A percentile compares a stretch with the other conserved stretches of the same genome.
Conservation (phyloP, 2,113 vertebrate species). For the Protobothrops mucrosquamatus region DNA sequence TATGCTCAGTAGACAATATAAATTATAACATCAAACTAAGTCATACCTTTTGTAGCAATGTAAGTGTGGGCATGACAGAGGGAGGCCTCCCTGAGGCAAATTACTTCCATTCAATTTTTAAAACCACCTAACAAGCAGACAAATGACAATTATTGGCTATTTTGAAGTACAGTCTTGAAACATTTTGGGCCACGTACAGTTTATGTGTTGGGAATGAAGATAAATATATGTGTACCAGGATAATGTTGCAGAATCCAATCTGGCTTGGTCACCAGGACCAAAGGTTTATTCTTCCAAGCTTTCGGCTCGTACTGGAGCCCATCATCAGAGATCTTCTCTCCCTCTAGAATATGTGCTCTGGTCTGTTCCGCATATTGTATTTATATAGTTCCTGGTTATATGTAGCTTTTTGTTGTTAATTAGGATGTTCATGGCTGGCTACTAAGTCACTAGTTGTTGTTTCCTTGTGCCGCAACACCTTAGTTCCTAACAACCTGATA, state of each 20-base stretch:
- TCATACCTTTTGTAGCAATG: background rate
- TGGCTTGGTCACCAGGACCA: background rate
- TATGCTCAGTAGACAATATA: background rate
- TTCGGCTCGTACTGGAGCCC: background rate
- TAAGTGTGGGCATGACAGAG: background rate
- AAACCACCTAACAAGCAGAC: background rate
- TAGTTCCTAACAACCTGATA: background rate
- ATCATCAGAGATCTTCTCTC: background rate
- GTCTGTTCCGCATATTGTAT: background rate
- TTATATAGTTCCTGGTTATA: background rate
- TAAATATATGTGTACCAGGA: too few species aligned
- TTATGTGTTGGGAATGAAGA: too few species aligned
- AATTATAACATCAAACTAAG: background rate
- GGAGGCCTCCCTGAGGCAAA: background rate
- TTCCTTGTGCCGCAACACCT: background rate
- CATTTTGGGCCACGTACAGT: too few species aligned
- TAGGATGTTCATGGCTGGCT: background rate
- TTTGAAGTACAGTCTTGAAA: too few species aligned
- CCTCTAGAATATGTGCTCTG: background rate
- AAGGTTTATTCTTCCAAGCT: background rate
- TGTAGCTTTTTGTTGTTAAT: background rate
- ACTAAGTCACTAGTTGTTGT: background rate
- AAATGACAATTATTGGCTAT: too few species aligned
- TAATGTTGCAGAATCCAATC: too few species aligned
- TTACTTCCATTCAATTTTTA: background rate